These are phyloP conservation scores for Anthonomus grandis DNA, from an alignment of 1,140 invertebrate species.

Conservation along the genomic window DNA sequence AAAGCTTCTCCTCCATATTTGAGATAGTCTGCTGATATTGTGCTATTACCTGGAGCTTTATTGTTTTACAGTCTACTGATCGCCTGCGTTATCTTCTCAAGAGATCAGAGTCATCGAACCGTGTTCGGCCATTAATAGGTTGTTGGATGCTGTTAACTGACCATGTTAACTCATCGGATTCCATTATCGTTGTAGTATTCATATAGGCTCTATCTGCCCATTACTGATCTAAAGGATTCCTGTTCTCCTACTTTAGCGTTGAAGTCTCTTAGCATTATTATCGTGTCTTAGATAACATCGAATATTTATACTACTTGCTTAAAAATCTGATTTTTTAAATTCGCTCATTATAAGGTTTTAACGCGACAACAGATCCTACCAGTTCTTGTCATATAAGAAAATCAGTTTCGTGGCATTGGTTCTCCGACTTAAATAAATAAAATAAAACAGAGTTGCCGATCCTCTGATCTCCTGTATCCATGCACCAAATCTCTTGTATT, in stretches of 20 bases:
- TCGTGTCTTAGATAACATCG: not conserved
- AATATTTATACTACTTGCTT: not conserved
- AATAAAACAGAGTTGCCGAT: no score
- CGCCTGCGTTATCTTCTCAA: not conserved
- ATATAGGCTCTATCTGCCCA: not conserved
- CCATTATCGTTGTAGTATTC: not conserved
- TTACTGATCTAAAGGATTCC: not conserved
- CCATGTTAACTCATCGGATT: no score
- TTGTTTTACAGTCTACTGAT: not conserved
- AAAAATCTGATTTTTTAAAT: not conserved
- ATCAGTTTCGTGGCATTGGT: no score
- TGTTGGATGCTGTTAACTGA: no score
- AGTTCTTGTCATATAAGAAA: not conserved
- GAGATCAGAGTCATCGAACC: not conserved
- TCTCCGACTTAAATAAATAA: no score
- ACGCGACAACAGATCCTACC: no score
- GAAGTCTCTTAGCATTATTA: not conserved
- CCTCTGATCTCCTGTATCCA: not conserved
- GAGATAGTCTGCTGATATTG: no score
- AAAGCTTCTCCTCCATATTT: no score
- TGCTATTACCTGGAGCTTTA: not conserved
- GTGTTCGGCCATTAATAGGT: no score
- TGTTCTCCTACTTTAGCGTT: no score
- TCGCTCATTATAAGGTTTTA: no score
- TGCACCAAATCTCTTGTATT: not conserved